Conservation (phyloP, 2,888 invertebrate species). For the Hemicrepidius hirtus region DNA sequence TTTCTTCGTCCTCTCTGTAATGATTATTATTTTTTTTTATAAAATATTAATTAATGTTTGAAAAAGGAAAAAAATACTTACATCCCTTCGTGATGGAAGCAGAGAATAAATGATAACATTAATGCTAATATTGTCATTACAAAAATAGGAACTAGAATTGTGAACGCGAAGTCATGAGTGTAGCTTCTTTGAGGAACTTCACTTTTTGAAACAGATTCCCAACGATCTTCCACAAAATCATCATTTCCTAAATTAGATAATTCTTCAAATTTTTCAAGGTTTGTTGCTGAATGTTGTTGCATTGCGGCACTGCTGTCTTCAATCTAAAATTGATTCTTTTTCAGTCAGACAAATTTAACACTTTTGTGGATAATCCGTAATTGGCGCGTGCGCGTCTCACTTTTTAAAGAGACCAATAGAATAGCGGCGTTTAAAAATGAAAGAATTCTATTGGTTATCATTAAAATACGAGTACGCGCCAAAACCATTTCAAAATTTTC, state of each 20-base stretch:
- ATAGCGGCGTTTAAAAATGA: too few species aligned
- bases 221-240: constrained; percentile 72
- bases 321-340: constrained; percentile 60
- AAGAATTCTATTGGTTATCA: too few species aligned
- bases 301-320: constrained; percentile 68
- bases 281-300: constrained; percentile 68
- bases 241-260: constrained; percentile 62
- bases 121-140: constrained; percentile 80
- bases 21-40: constrained; percentile 41
- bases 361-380: too few species aligned
- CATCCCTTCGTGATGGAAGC: constrained; percentile 86
- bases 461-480: too few species aligned
- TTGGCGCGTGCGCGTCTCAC: too few species aligned
- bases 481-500: too few species aligned
- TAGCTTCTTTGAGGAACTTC: constrained; percentile 82
- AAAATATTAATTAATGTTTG: not conserved
- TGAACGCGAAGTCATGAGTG: constrained; percentile 80
- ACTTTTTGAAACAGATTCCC: constrained; percentile 78
- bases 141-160: constrained; percentile 81
- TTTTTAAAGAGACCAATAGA: too few species aligned
- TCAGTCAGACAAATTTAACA: too few species aligned
- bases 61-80: constrained; percentile 74
- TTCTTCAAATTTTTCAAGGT: constrained; percentile 68
- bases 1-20: constrained; percentile 80
- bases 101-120: constrained; percentile 82